Evolutionary conservation across 2,113 vertebrate species (phyloP).

Genomic region (Saguinus midas): DNA sequence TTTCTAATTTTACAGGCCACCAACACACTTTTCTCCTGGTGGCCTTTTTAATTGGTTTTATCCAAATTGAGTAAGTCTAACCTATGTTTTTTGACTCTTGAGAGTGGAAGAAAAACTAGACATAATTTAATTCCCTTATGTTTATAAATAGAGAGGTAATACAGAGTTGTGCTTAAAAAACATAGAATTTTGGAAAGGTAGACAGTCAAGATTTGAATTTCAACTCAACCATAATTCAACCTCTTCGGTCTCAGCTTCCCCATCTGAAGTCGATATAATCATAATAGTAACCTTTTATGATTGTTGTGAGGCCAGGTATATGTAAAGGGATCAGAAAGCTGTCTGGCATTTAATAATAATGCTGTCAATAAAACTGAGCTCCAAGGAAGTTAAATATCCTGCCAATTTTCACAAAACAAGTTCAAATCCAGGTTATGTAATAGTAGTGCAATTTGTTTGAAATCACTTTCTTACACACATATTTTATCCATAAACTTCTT

Average conservation of each 20-base stretch:
- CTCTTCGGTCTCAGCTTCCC: neutral
- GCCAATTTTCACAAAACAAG: neutral
- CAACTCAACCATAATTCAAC: neutral
- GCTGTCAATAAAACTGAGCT: neutral
- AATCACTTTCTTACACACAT: neutral
- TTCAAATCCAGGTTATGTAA: neutral
- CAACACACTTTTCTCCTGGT: neutral
- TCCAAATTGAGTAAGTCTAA: neutral
- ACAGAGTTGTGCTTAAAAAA: neutral
- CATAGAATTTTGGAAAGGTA: neutral
- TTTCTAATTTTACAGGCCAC: neutral
- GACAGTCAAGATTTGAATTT: neutral
- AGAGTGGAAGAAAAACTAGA: neutral
- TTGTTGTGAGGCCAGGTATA: neutral
- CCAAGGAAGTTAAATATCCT: neutral
- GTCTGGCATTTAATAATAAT: neutral
- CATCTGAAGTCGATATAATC: neutral
- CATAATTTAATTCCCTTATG: neutral
- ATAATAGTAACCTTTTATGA: neutral
- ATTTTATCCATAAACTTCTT: neutral
- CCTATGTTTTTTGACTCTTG: neutral
- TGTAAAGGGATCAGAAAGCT: neutral
- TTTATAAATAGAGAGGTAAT: neutral
- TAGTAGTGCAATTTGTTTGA: neutral
- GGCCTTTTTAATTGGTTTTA: neutral